phyloP scores from a whole-genome alignment of 2,113 vertebrate genomes.

The Psittacula cyanocephala region DNA sequence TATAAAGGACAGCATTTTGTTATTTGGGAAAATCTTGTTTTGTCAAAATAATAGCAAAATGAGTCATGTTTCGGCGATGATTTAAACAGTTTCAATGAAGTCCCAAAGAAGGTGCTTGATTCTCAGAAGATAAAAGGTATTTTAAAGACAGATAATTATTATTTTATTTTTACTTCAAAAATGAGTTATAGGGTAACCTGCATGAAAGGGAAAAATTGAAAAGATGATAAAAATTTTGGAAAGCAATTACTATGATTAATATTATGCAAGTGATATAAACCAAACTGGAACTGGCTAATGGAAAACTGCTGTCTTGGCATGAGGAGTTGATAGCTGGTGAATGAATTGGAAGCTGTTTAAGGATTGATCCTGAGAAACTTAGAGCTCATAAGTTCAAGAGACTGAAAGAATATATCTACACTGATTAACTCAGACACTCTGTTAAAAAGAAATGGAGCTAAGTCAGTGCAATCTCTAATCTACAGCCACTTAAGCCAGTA shows the following conservation, averaged over 20 bases:
- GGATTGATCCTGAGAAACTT: not conserved
- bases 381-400: not conserved
- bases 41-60: not conserved
- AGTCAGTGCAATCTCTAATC: not conserved
- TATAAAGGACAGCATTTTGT: not conserved
- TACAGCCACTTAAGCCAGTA: constrained; percentile 14
- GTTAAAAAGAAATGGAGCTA: constrained; percentile 28
- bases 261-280: not conserved
- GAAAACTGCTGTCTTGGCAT: not conserved
- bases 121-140: not conserved
- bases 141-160: not conserved
- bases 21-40: not conserved
- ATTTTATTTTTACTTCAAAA: not conserved
- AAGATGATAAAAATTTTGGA: not conserved
- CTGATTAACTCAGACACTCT: not conserved
- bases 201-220: not conserved
- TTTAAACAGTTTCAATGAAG: not conserved
- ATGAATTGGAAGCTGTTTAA: not conserved
- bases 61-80: not conserved
- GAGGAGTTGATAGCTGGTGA: not conserved
- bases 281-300: not conserved
- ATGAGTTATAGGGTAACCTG: not conserved
- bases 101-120: not conserved
- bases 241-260: not conserved
- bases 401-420: not conserved